A percentile compares a stretch with the other conserved stretches of the same genome.
These are phyloP conservation scores for Hybos culiciformis DNA, from an alignment of 2,888 invertebrate species.

Conservation along the genomic window DNA sequence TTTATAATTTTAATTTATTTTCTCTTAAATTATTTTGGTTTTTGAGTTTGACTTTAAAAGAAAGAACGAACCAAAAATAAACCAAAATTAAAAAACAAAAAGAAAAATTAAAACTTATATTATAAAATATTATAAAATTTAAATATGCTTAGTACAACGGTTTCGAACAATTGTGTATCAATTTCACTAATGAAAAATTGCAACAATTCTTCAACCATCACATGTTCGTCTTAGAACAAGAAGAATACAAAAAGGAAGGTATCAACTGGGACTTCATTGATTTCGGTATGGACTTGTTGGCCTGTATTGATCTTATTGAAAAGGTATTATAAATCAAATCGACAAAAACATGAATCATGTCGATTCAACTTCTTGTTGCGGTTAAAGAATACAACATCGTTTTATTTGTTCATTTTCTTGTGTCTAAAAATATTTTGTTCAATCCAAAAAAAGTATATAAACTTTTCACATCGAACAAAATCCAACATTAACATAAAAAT, in stretches of 20 bases:
- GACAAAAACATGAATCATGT: too few species aligned
- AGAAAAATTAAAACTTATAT: conserved; percentile 1
- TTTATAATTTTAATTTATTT: not conserved
- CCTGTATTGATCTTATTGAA: conserved; percentile 97
- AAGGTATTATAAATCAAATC: conserved; percentile 53
- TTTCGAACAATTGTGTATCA: conserved; percentile 99
- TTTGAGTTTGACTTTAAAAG: not conserved
- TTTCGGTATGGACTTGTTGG: conserved; percentile 97
- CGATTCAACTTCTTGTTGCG: too few species aligned
- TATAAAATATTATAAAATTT: too few species aligned
- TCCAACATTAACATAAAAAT: too few species aligned
- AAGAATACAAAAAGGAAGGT: conserved; percentile 95
- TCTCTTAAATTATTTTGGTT: too few species aligned
- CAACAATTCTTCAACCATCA: conserved; percentile 99
- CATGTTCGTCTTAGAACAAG: conserved; percentile 99
- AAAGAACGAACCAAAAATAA: not conserved
- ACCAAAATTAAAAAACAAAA: not conserved
- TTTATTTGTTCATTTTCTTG: too few species aligned
- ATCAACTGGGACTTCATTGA: conserved; percentile 98
- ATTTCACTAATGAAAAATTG: conserved; percentile 98
- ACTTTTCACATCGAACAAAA: too few species aligned
- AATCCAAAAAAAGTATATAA: too few species aligned
- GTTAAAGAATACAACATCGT: too few species aligned
- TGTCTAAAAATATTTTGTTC: too few species aligned
- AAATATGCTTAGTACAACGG: conserved; percentile 83